phyloP scores from a whole-genome alignment of 92 coral and sea anemone genomes.

The Epizoanthus ramosus region DNA sequence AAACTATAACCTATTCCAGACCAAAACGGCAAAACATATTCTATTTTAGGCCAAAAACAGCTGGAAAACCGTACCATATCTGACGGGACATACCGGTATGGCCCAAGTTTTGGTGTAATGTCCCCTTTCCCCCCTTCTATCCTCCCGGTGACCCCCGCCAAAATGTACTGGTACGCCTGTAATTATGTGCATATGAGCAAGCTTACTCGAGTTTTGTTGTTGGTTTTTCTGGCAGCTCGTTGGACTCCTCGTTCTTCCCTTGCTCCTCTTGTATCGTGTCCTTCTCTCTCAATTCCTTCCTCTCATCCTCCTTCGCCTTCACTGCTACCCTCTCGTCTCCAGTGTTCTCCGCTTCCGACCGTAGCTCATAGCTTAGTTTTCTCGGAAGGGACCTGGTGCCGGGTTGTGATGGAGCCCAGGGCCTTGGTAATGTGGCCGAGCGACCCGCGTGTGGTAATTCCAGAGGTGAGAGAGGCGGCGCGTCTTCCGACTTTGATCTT shows the following conservation, averaged over 20 bases:
- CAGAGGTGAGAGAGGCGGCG: slow-evolving; percentile 28
- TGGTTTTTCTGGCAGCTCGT: slow-evolving; percentile 8
- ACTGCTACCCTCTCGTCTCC: background rate
- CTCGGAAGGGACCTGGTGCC: slow-evolving; percentile 60
- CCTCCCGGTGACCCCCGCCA: too few relatives aligned
- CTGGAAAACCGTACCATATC: too few relatives aligned
- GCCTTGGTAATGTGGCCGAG: slow-evolving; percentile 82
- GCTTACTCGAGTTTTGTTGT: slow-evolving; percentile 43
- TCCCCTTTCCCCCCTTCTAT: too few relatives aligned
- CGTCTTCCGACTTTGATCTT: slow-evolving; percentile 34
- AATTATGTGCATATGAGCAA: background rate
- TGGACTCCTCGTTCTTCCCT: background rate
- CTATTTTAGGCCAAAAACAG: too few relatives aligned
- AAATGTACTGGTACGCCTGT: background rate
- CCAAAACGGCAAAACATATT: too few relatives aligned
- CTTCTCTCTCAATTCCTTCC: background rate
- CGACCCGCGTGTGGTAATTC: slow-evolving; percentile 52
- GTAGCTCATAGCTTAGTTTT: slow-evolving; percentile 71
- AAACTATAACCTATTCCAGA: too few relatives aligned
- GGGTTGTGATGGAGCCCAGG: slow-evolving; percentile 74
- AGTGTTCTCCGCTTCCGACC: background rate
- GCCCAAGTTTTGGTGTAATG: too few relatives aligned
- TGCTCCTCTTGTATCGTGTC: slow-evolving; percentile 11
- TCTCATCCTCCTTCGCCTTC: slow-evolving; percentile 9
- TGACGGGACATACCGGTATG: too few relatives aligned